phyloP scores from a whole-genome alignment of 2,888 invertebrate species.

The Panzeria rudis region DNA sequence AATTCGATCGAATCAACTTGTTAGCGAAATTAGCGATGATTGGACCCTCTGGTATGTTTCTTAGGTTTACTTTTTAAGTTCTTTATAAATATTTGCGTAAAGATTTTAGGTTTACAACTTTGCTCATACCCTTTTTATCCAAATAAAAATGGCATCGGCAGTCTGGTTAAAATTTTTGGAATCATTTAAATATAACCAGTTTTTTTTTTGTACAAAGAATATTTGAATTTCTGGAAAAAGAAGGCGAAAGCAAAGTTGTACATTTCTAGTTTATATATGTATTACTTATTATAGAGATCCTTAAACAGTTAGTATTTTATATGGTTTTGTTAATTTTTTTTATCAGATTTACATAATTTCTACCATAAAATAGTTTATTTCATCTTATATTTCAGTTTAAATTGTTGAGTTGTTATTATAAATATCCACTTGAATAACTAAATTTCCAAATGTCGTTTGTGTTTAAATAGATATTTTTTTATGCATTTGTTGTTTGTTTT shows the following conservation, averaged over 20 bases:
- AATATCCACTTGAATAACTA: conserved; percentile 4
- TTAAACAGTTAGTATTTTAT: neutral
- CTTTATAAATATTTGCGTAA: neutral
- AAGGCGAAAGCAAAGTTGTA: neutral
- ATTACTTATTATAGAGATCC: neutral
- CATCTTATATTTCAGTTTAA: conserved; percentile 18
- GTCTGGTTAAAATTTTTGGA: neutral
- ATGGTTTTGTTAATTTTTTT: neutral
- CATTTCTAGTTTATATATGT: neutral
- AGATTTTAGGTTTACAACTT: neutral
- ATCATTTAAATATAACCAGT: too few species aligned
- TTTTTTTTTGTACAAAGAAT: neutral
- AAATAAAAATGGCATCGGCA: too few species aligned
- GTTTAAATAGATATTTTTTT: neutral
- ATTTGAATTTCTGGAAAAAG: neutral
- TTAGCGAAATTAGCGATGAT: too few species aligned
- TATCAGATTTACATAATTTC: conserved; percentile 5
- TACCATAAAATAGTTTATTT: conserved; percentile 58
- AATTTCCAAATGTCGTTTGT: neutral
- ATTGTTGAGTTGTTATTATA: conserved; percentile 36
- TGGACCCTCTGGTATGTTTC: neutral
- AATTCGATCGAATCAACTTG: neutral
- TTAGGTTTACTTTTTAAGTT: neutral
- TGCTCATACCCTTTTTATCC: neutral
- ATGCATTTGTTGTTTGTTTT: neutral